phyloP scores from a whole-genome alignment of 2,113 vertebrate genomes.

The Ceyx margarethae region DNA sequence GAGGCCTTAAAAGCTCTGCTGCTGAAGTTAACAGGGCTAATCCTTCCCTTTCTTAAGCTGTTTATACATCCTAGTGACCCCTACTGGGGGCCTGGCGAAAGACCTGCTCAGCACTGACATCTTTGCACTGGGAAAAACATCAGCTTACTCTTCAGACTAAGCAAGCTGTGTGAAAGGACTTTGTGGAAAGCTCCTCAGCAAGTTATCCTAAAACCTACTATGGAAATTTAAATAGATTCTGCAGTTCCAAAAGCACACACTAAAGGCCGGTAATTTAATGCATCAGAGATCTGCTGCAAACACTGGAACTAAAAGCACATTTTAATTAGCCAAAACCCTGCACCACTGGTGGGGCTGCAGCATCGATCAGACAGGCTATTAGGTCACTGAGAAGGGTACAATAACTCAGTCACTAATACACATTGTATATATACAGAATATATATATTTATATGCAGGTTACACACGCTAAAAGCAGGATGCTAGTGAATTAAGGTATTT shows the following conservation, averaged over 20 bases:
- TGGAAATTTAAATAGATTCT: neutral
- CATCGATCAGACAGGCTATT: too few species aligned
- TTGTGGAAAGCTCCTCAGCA: neutral
- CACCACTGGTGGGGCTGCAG: neutral
- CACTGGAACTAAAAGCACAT: neutral
- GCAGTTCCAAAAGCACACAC: neutral
- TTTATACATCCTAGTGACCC: neutral
- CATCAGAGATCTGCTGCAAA: neutral
- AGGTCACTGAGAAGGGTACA: neutral
- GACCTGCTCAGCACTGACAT: neutral
- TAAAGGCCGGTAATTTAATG: neutral
- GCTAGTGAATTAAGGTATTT: neutral
- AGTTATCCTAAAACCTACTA: neutral
- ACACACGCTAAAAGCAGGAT: neutral
- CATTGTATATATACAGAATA: neutral
- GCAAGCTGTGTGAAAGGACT: neutral
- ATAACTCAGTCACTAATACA: neutral
- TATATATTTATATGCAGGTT: too few species aligned
- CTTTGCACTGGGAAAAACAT: neutral
- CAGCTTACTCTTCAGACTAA: neutral
- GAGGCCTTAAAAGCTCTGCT: neutral
- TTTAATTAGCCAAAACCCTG: neutral
- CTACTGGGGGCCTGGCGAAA: neutral
- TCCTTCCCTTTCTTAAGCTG: neutral
- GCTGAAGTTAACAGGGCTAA: neutral